Percentiles rank a stretch among this genome's conserved stretches.
These are phyloP conservation scores for Eulemur albifrons DNA, from an alignment of 2,797 vertebrate genomes.

Conservation along the genomic window DNA sequence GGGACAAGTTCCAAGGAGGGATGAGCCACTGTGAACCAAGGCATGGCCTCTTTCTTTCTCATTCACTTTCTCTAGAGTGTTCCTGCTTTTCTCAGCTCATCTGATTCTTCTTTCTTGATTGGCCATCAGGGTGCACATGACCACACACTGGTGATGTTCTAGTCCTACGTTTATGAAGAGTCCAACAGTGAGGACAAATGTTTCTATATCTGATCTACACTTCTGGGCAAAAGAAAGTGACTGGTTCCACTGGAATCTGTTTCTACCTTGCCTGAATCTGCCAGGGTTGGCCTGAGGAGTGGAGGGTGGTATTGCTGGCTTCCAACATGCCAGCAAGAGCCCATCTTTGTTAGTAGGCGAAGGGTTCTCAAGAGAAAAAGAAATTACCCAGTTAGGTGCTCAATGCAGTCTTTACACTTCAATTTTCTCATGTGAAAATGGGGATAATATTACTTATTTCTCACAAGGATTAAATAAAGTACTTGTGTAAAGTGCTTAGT, in stretches of 20 bases:
- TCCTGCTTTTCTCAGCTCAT: not conserved
- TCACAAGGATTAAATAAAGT: not conserved
- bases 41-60: not conserved
- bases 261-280: not conserved
- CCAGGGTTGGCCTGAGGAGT: not conserved
- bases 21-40: not conserved
- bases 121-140: too few species aligned
- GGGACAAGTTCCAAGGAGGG: not conserved
- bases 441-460: not conserved
- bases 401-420: not conserved
- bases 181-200: not conserved
- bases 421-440: not conserved
- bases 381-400: not conserved
- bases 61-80: not conserved
- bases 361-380: not conserved
- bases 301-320: too few species aligned
- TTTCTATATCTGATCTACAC: not conserved
- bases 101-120: not conserved
- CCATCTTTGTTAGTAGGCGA: too few species aligned
- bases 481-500: not conserved
- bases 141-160: not conserved
- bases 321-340: not conserved
- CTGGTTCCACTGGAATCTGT: not conserved
- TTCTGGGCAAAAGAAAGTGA: not conserved
- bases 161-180: not conserved